phyloP scores from a whole-genome alignment of 2,797 vertebrate species.

The Poeciliopsis presidionis region DNA sequence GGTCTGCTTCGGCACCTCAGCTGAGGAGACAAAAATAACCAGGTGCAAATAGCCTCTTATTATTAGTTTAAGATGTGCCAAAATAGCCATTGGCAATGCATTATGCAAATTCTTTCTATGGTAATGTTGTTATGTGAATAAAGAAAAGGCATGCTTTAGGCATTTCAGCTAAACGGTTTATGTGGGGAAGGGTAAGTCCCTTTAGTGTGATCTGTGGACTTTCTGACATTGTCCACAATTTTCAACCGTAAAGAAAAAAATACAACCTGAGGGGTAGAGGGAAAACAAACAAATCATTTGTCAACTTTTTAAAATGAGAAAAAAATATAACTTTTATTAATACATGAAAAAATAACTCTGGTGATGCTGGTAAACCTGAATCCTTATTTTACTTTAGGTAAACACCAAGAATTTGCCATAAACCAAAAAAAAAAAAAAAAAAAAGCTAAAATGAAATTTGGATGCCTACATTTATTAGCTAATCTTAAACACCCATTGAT shows the following conservation, averaged over 20 bases:
- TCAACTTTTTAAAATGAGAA: background rate
- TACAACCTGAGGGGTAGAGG: background rate
- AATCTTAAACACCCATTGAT: background rate
- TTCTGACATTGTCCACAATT: background rate
- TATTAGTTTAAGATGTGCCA: constrained; percentile 12
- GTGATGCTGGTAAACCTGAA: no score
- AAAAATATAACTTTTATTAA: background rate
- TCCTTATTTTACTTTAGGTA: background rate
- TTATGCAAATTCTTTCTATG: constrained; percentile 14
- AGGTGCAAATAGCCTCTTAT: constrained; percentile 2
- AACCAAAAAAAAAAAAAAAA: background rate
- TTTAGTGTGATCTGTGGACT: background rate
- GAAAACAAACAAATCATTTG: background rate
- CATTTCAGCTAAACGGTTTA: constrained; percentile 4
- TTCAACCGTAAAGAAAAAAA: background rate
- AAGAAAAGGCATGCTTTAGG: constrained; percentile 9
- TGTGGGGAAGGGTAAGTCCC: background rate
- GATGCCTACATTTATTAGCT: background rate
- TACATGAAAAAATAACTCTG: background rate
- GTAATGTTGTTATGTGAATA: constrained; percentile 22
- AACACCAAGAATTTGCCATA: background rate
- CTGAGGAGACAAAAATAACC: constrained; percentile 6
- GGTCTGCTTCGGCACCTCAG: background rate
- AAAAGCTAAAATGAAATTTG: background rate
- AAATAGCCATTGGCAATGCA: constrained; percentile 8